A percentile compares a stretch with the other conserved stretches of the same genome.
phyloP scores from a whole-genome alignment of 2,797 vertebrate genomes.

The Arnoldichthys spilopterus region DNA sequence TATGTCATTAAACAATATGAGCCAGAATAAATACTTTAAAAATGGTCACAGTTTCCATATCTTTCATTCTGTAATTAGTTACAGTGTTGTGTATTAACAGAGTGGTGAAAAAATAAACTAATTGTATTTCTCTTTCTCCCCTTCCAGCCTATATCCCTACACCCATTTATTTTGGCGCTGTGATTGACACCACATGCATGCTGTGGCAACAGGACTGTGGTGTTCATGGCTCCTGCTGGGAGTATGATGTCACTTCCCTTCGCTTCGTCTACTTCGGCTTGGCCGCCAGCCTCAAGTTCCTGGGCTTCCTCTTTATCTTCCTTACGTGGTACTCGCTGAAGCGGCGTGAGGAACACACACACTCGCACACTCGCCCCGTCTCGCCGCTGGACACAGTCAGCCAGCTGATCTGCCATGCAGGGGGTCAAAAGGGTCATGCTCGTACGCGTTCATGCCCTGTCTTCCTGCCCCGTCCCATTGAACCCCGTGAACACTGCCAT shows the following conservation, averaged over 20 bases:
- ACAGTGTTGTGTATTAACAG: background rate
- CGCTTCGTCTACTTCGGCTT: slow-evolving; percentile 98
- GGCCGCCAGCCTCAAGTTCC: slow-evolving; percentile 94
- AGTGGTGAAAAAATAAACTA: background rate
- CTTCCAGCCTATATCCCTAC: slow-evolving; percentile 96
- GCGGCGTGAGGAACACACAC: slow-evolving; percentile 86
- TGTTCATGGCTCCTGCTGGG: slow-evolving; percentile 94
- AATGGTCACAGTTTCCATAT: background rate
- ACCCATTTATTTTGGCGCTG: slow-evolving; percentile 97
- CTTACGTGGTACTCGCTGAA: slow-evolving; percentile 98
- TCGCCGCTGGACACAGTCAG: slow-evolving; percentile 88
- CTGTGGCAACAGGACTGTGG: slow-evolving; percentile 98
- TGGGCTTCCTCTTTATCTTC: slow-evolving; percentile 98
- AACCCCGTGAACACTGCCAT: slow-evolving; percentile 71
- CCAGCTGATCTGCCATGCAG: slow-evolving; percentile 81
- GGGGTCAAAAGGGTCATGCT: slow-evolving; percentile 81
- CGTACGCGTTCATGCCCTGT: slow-evolving; percentile 91
- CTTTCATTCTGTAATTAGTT: background rate
- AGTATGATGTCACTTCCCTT: slow-evolving; percentile 96
- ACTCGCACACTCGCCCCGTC: slow-evolving; percentile 81
- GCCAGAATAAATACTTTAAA: too few species aligned
- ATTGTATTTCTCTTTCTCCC: slow-evolving; percentile 63
- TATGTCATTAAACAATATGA: too few species aligned
- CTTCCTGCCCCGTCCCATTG: slow-evolving; percentile 81
- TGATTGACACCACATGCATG: slow-evolving; percentile 99